Evolutionary conservation across 2,888 invertebrate genomes (phyloP), one percentile per base, ranked within the genome.

Genomic region (Fragum whitleyi): DNA sequence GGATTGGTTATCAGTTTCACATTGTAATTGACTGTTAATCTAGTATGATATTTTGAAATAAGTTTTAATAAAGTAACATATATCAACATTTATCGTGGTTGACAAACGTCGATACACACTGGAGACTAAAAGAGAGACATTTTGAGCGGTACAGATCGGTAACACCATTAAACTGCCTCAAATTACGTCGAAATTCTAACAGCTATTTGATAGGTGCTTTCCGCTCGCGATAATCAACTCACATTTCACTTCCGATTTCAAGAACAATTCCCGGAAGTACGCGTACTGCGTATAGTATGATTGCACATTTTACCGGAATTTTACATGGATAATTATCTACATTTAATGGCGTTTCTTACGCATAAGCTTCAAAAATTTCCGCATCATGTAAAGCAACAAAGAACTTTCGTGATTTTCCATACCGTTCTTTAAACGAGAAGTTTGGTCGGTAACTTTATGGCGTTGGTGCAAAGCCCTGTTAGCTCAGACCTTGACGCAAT

Each of bases 161-260:
- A 26, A 5, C 6, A 26, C 59, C 59, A 59, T 59, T 59, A 59
- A 59, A 53, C n/a, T 53, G 32, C 32, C 57, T 57, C 61, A 29
- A 32, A 61, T 61, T 32, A 32, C 36, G 32, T 61, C 61, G 32
- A 32, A 32, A 28, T 61, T 61, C n/a, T 61, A 61, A 61, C 32
- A 61, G 61, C 61, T 61, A 61, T 61, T 61, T 61, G 61, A 61
- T 61, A 61, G 61, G 61, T 19, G 61, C 29, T 61, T 61, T 61
- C 61, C 61, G 61, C n/a, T 61, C n/a, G n/a, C 61, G 61, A 61
- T 61, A 61, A 61, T 61, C 61, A 61, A 61, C 61, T 61, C 61
- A 61, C 32, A n/a, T 61, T 29, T 29, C 47, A 61, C 61, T 61
- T 61, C 69, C 53, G 69, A 29, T 53, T 47, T 53, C n/a, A 19